These are phyloP conservation scores for Eumaeus atala DNA, from an alignment of 1,140 invertebrate species.

Conservation along the genomic window DNA sequence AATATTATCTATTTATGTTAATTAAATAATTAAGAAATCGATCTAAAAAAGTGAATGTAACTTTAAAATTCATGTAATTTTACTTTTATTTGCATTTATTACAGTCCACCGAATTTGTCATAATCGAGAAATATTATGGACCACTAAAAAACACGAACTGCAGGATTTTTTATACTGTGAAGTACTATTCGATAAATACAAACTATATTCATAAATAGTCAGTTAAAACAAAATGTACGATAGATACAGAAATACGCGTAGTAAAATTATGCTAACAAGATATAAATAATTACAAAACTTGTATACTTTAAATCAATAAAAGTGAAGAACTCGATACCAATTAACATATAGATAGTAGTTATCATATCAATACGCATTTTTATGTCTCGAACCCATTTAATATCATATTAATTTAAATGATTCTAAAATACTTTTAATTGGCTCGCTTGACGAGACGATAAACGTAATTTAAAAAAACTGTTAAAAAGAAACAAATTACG, in stretches of 20 bases:
- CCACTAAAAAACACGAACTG: no score
- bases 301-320: constrained; percentile 9
- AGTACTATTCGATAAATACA: no score
- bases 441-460: constrained; percentile 29
- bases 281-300: constrained; percentile 10
- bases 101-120: no score
- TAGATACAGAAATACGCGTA: neutral
- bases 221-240: no score
- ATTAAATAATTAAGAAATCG: no score
- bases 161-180: no score
- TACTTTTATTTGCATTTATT: no score
- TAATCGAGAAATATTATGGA: no score
- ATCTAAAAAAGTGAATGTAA: no score
- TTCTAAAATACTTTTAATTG: constrained; percentile 25
- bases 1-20: no score
- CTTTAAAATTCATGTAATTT: no score
- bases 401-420: constrained; percentile 9
- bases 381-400: neutral
- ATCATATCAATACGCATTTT: constrained; percentile 19
- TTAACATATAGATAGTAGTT: constrained; percentile 20
- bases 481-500: constrained; percentile 43
- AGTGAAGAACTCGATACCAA: constrained; percentile 17
- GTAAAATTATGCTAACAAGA: constrained; percentile 1
- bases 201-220: no score
- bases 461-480: constrained; percentile 30